A percentile compares a stretch with the other conserved stretches of the same genome.
These are phyloP conservation scores for Echiichthys vipera DNA, from an alignment of 2,797 vertebrate species.

Conservation along the genomic window DNA sequence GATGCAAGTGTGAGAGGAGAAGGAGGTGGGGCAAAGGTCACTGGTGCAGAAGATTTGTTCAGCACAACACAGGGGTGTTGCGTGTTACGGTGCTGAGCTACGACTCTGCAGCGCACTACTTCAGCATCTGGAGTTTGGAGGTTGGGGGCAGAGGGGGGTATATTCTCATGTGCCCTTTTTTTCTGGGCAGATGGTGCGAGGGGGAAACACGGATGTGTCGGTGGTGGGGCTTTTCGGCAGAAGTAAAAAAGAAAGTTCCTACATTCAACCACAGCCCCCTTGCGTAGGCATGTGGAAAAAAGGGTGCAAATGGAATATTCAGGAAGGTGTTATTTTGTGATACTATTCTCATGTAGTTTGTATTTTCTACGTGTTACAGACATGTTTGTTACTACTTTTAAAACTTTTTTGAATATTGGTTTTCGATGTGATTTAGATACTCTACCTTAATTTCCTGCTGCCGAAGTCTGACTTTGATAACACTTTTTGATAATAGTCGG, in stretches of 20 bases:
- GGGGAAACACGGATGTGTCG: slow-evolving; percentile 76
- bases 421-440: background rate
- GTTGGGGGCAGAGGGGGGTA: slow-evolving; percentile 46
- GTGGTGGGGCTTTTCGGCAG: slow-evolving; percentile 42
- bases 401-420: background rate
- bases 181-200: slow-evolving; percentile 75
- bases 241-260: slow-evolving; percentile 69
- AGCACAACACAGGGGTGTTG: slow-evolving; percentile 58
- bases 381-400: background rate
- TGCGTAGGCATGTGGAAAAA: slow-evolving; percentile 69
- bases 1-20: slow-evolving; percentile 63
- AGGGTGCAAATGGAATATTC: slow-evolving; percentile 61
- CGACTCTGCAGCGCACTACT: slow-evolving; percentile 23
- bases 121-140: slow-evolving; percentile 74
- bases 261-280: slow-evolving; percentile 63
- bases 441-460: background rate
- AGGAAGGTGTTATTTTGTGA: slow-evolving; percentile 61
- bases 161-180: slow-evolving; percentile 71
- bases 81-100: slow-evolving; percentile 46
- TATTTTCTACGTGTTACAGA: background rate
- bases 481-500: background rate
- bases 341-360: slow-evolving; percentile 4
- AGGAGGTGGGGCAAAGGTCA: slow-evolving; percentile 68
- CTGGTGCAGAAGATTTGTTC: slow-evolving; percentile 79
- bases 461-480: slow-evolving; percentile 2